Evolutionary conservation across 2,888 invertebrate genomes (phyloP).

Genomic region (Scelioninae gen. 1): DNA sequence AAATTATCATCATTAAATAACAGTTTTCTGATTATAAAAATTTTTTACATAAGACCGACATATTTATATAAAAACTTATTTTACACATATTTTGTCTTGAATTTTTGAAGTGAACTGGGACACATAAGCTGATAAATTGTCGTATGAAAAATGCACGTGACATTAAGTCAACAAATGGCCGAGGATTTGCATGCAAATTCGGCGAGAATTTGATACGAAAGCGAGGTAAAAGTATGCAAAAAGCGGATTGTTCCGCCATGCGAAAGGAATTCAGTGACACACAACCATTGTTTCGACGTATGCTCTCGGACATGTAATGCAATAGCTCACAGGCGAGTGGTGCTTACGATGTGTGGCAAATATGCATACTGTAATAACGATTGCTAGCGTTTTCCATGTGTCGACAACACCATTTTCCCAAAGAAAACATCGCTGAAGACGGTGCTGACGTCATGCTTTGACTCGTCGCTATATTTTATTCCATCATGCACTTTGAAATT

Average conservation of each 20-base stretch:
- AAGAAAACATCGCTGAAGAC: slow-evolving; percentile 19
- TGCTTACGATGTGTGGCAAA: slow-evolving; percentile 71
- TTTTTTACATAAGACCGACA: too few species aligned
- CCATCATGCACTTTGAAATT: background rate
- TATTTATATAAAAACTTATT: too few species aligned
- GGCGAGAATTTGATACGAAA: slow-evolving; percentile 48
- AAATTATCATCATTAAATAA: too few species aligned
- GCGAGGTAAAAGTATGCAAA: slow-evolving; percentile 66
- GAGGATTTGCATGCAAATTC: slow-evolving; percentile 42
- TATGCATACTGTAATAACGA: slow-evolving; percentile 64
- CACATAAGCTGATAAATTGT: slow-evolving; percentile 1
- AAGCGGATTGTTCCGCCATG: slow-evolving; percentile 65
- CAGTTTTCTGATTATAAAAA: too few species aligned
- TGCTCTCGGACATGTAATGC: slow-evolving; percentile 66
- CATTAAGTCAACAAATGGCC: slow-evolving; percentile 30
- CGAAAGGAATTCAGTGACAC: slow-evolving; percentile 69
- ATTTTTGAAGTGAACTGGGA: background rate
- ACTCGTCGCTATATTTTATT: background rate
- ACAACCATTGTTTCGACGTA: slow-evolving; percentile 58
- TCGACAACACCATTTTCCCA: slow-evolving; percentile 35
- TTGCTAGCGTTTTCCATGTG: slow-evolving; percentile 49
- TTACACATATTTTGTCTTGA: too few species aligned
- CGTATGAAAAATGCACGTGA: slow-evolving; percentile 27
- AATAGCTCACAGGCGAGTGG: slow-evolving; percentile 69
- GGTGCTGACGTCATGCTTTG: background rate